These are phyloP conservation scores for Apotomis turbidana DNA, from an alignment of 2,888 invertebrate genomes.

Conservation along the genomic window DNA sequence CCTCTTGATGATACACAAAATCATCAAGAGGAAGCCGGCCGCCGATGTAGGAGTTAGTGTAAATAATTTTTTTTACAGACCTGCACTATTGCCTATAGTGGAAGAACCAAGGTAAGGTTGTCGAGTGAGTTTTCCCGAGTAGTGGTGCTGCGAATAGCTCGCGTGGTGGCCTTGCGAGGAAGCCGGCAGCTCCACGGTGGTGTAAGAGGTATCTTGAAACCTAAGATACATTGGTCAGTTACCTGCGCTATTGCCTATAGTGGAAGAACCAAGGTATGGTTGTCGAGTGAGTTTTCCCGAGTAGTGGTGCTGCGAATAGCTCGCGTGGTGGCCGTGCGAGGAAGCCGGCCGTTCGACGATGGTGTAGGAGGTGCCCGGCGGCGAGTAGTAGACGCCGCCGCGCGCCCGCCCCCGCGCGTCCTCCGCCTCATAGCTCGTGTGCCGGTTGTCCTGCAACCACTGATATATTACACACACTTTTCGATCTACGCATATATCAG, in stretches of 20 bases:
- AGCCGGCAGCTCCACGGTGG: constrained; percentile 92
- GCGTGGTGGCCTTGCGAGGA: constrained; percentile 88
- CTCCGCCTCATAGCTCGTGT: constrained; percentile 79
- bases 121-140: constrained; percentile 75
- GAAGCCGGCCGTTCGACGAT: constrained; percentile 92
- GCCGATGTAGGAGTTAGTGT: too few species aligned
- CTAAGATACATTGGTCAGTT: constrained; percentile 10
- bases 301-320: constrained; percentile 85
- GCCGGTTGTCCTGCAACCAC: constrained; percentile 79
- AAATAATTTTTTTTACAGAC: too few species aligned
- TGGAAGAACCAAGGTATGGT: constrained; percentile 88
- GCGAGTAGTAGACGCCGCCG: constrained; percentile 92
- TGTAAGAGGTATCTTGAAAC: constrained; percentile 87
- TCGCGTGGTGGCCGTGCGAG: constrained; percentile 86
- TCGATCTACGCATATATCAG: not conserved
- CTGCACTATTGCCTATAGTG: too few species aligned
- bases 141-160: constrained; percentile 83
- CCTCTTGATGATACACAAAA: too few species aligned
- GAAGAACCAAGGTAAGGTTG: constrained; percentile 54
- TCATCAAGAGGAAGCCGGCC: too few species aligned
- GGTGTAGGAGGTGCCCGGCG: constrained; percentile 94
- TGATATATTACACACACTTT: constrained; percentile 54
- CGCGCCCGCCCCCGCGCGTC: constrained; percentile 82
- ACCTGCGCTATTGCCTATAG: constrained; percentile 82
- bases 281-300: constrained; percentile 79